Evolutionary conservation across 30 jellyfish, hydroid and myxozoan species (phyloP), one percentile per base, ranked within the genome.

Genomic region (Hydractinia symbiolongicarpus): DNA sequence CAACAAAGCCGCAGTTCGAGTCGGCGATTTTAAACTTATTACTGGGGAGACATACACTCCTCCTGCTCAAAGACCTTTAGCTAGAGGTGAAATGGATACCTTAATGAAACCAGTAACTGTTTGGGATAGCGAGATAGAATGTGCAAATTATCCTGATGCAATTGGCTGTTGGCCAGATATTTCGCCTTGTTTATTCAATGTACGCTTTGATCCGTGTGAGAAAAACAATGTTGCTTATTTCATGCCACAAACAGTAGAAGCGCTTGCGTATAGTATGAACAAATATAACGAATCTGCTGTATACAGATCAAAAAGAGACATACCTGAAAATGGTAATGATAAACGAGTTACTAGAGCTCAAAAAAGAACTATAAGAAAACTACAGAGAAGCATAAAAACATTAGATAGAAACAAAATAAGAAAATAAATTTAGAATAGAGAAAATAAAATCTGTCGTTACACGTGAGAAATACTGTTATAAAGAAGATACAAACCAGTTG

Each of bases 131-230:
- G 94, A 92, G 88, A 67, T 92, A 53, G 86, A 83, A 49, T 92
- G 98, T 70, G 14, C 61, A 5, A 84, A 78, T 19, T 82, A 84
- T 44, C 95, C 89, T 51, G 96, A 70, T 16, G 90, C 98, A 13
- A 85, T 85, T 53, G 98, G 98, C 10, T 94, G 99, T 76, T 86
- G 97, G 97, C 99, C 99, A 11, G 95, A 89, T 20, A 55, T 71
- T 66, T 86, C 69, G 68, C 99, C 99, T 49, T 94, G 99, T 71
- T 86, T 94, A 73, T 94, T 89, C 66, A 94, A 94, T 66, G 96
- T 94, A 17, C 82, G 96, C 49, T 86, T 82, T 61, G 99, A 94
- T 67, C 99, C 99, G 6, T 94, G 99, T 73, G 99, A 94, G 80
- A 77, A 76, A 73, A 90, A 94, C 86, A 94, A 94, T 72, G 69